phyloP scores from a whole-genome alignment of 30 jellyfish, hydroid and myxozoan species.

The Aurelia sp. region DNA sequence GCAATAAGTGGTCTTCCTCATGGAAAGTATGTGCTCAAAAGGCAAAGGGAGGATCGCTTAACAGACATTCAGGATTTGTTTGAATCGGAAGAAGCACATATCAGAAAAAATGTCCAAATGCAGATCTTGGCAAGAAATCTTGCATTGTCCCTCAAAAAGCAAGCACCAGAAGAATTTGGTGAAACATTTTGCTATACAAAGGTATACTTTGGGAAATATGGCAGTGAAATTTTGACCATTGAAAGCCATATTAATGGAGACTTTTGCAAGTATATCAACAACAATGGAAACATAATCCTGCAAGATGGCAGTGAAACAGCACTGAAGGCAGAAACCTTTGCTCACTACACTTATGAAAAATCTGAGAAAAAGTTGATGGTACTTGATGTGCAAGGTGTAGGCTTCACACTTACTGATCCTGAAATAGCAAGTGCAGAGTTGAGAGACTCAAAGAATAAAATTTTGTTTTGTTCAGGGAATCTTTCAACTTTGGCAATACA shows the following conservation, averaged over 20 bases:
- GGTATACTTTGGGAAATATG: too few species aligned
- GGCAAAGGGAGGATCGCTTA: neutral
- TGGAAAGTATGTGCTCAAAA: slow-evolving; percentile 7
- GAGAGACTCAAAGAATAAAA: too few species aligned
- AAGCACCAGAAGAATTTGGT: too few species aligned
- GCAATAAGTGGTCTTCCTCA: neutral
- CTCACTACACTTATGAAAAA: slow-evolving; percentile 26
- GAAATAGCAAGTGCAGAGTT: slow-evolving; percentile 36
- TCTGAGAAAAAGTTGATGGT: slow-evolving; percentile 47
- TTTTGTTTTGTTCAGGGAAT: too few species aligned
- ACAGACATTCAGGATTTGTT: neutral
- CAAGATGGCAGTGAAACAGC: neutral
- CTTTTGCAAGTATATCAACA: too few species aligned
- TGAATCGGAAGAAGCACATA: slow-evolving; percentile 18
- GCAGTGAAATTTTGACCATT: too few species aligned
- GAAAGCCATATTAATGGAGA: too few species aligned
- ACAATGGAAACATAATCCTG: too few species aligned
- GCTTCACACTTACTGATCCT: slow-evolving; percentile 38
- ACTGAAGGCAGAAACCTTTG: slow-evolving; percentile 47
- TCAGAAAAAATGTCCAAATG: neutral
- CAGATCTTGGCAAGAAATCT: too few species aligned
- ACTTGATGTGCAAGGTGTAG: slow-evolving; percentile 45
- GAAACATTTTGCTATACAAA: too few species aligned
- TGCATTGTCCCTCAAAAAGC: too few species aligned
- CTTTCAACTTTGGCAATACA: too few species aligned